These are phyloP conservation scores for Hycleus cichorii DNA, from an alignment of 1,140 invertebrate genomes.

Conservation along the genomic window DNA sequence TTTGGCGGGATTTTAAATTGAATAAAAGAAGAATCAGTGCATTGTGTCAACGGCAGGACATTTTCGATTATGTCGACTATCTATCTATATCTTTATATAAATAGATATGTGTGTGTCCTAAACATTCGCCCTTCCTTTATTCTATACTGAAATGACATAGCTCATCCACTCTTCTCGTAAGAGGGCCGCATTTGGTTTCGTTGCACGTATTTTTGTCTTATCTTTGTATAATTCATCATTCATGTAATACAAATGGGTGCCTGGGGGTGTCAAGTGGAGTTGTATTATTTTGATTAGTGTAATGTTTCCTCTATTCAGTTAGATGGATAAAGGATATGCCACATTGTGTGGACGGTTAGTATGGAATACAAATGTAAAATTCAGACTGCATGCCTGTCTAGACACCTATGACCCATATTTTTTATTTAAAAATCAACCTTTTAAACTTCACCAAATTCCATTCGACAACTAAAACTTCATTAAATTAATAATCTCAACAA, in stretches of 20 bases:
- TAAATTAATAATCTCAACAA: too few species aligned
- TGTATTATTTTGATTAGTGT: constrained; percentile 33
- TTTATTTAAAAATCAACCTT: too few species aligned
- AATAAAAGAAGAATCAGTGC: constrained; percentile 12
- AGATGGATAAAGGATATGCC: constrained; percentile 26
- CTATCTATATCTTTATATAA: not conserved
- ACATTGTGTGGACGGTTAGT: constrained; percentile 16
- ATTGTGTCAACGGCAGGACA: constrained; percentile 7
- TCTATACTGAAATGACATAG: not conserved
- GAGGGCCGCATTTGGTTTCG: constrained; percentile 17
- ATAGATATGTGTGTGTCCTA: not conserved
- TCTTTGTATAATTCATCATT: constrained; percentile 29
- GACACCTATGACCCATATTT: too few species aligned
- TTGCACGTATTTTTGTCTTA: constrained; percentile 28
- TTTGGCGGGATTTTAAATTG: constrained; percentile 12
- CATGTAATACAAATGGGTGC: constrained; percentile 24
- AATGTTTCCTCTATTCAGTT: constrained; percentile 29
- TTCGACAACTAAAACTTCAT: too few species aligned
- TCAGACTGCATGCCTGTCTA: not conserved
- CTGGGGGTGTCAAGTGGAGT: constrained; percentile 28
- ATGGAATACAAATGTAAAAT: constrained; percentile 20
- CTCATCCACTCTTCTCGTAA: constrained; percentile 8
- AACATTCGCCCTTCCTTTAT: not conserved
- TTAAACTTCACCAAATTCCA: too few species aligned
- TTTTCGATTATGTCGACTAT: constrained; percentile 8